Evolutionary conservation across 2,797 vertebrate genomes (phyloP), one percentile per base, ranked within the genome.

Genomic region (Falco cherrug): DNA sequence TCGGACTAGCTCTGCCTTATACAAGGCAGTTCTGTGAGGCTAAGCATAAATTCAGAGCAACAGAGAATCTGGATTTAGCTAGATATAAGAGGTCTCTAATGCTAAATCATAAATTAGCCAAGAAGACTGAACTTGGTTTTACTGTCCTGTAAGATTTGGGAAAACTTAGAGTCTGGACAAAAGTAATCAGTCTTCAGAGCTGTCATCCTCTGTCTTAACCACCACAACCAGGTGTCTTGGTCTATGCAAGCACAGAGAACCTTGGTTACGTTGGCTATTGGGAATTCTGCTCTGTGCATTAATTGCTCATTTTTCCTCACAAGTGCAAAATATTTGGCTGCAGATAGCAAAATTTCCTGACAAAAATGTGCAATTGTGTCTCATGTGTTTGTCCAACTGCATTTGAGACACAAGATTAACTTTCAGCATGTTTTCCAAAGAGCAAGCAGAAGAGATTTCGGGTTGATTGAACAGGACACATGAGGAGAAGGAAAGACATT

Each of bases 31-130:
- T 93, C 63, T 86, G 83, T 3, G 1, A 85, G 76, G 78, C 92
- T 92, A 80, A 91, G 86, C 67, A 93, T 70, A 93, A 95, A 93
- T 90, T 77, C 92, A 82, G 71, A 59, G 75, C 75, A 95, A 51
- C 75, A 95, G 78, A 84, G 37, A 89, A 56, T 50, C 64, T 87
- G 90, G 60, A 83, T 77, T 91, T 89, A 84, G 56, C 90, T 53
- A 83, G 59, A 68, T 53, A 11, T 26, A 76, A 90, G 73, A 94
- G 56, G 53, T 90, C 37, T 83, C 75, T 71, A 87, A 87, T 45
- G 65, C 50, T 70, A 80, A 91, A 93, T 82, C 60, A 68, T 87
- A 91, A 93, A 82, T 87, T 78, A 92, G 69, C 57, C 43, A 74
- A 48, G 89, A 94, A 68, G 56, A 83, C 37, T 43, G 50, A 76